Percentiles rank a stretch among this genome's conserved stretches.
These are phyloP conservation scores for Drosophila elegans DNA, from an alignment of 1,140 invertebrate genomes.

Conservation along the genomic window DNA sequence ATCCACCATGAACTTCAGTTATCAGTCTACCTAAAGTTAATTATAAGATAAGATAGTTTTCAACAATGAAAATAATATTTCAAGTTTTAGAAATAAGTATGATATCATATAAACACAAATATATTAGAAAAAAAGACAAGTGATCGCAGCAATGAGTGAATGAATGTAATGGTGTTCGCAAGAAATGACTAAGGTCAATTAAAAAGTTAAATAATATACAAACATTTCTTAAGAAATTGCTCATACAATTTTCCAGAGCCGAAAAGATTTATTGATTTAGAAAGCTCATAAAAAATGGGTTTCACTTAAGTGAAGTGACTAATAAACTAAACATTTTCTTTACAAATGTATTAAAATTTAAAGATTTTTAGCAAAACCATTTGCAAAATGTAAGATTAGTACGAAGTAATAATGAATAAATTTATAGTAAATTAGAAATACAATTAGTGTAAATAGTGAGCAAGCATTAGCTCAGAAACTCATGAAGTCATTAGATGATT, in stretches of 20 bases:
- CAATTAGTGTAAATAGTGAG: constrained; percentile 1
- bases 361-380: no score
- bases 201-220: not conserved
- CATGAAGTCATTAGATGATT: constrained; percentile 8
- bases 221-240: not conserved
- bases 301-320: constrained; percentile 2
- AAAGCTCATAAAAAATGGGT: not conserved
- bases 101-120: not conserved
- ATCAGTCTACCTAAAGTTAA: no score
- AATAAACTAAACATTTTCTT: constrained; percentile 2
- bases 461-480: not conserved
- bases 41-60: no score
- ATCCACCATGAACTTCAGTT: no score
- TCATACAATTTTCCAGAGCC: not conserved
- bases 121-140: not conserved
- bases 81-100: not conserved
- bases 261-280: not conserved
- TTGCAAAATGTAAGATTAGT: no score
- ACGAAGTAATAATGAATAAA: no score
- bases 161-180: not conserved
- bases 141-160: not conserved
- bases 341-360: no score
- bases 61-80: not conserved
- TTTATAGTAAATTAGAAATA: no score
- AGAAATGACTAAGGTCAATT: constrained; percentile 10